Evolutionary conservation across 1,140 invertebrate genomes (phyloP).

Genomic region (Pseudachorutes palmiensis): DNA sequence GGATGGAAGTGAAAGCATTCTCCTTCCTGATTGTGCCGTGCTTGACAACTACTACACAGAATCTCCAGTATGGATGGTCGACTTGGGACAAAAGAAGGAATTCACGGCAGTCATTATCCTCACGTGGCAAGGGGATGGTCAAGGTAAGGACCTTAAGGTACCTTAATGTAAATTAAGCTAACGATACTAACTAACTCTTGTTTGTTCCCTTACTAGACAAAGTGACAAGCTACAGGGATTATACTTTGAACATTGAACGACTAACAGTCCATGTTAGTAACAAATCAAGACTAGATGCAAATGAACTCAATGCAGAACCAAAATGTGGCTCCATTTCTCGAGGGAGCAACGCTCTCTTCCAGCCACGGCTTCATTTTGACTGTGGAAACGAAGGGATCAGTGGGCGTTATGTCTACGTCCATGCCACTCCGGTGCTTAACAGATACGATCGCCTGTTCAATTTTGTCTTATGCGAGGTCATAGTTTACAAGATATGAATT

Average conservation of each 20-base stretch:
- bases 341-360: slow-evolving; percentile 49
- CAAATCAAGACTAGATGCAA: slow-evolving; percentile 42
- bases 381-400: slow-evolving; percentile 44
- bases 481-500: slow-evolving; percentile 44
- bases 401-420: slow-evolving; percentile 51
- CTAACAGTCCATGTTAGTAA: slow-evolving; percentile 50
- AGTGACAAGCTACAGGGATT: slow-evolving; percentile 45
- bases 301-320: slow-evolving; percentile 39
- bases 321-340: slow-evolving; percentile 49
- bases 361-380: slow-evolving; percentile 46
- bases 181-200: no score
- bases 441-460: slow-evolving; percentile 49
- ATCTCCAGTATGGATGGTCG: slow-evolving; percentile 51
- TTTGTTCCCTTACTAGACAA: slow-evolving; percentile 45
- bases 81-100: slow-evolving; percentile 45
- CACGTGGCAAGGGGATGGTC: slow-evolving; percentile 50
- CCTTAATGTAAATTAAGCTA: neutral
- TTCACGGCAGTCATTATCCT: slow-evolving; percentile 48
- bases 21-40: slow-evolving; percentile 47
- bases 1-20: slow-evolving; percentile 43
- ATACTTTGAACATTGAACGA: slow-evolving; percentile 50
- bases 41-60: slow-evolving; percentile 53
- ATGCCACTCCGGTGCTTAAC: slow-evolving; percentile 49
- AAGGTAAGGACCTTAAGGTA: slow-evolving; percentile 45
- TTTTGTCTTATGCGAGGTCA: slow-evolving; percentile 51